A percentile compares a stretch with the other conserved stretches of the same genome.
Evolutionary conservation across 37 sponge, comb jelly and placozoan genomes (phyloP).

Genomic region (Petrosia ficiformis): DNA sequence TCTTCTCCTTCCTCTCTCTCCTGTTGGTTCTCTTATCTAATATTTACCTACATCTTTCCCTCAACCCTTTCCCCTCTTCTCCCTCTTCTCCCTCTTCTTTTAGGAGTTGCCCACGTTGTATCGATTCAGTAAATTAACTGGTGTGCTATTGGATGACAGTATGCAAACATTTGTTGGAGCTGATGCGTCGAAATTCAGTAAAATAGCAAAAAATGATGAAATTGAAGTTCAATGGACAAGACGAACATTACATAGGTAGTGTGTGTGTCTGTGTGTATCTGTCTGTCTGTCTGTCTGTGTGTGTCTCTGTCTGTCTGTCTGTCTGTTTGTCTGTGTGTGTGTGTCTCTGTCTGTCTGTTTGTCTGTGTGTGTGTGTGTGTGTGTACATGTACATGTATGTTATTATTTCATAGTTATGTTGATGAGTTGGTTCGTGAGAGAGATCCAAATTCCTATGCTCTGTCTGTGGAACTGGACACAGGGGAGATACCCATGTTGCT

Average conservation of each 20-base stretch:
- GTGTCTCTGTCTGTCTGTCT: neutral
- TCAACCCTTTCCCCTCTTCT: too few species aligned
- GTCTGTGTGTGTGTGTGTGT: neutral
- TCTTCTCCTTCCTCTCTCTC: too few species aligned
- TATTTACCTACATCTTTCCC: too few species aligned
- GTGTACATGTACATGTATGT: constrained; percentile 2
- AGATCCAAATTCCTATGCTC: constrained; percentile 36
- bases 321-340: too few species aligned
- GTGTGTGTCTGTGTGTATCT: too few species aligned
- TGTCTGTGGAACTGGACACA: constrained; percentile 53
- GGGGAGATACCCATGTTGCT: constrained; percentile 38
- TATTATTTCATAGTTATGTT: constrained; percentile 38
- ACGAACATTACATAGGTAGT: constrained; percentile 43
- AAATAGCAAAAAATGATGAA: neutral
- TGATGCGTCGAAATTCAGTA: constrained; percentile 10
- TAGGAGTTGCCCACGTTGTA: constrained; percentile 27
- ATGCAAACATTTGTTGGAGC: constrained; percentile 13
- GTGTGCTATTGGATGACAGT: constrained; percentile 26
- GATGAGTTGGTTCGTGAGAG: constrained; percentile 8
- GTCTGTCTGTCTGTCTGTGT: too few species aligned
- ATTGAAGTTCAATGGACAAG: constrained; percentile 50
- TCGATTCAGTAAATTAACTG: constrained; percentile 36
- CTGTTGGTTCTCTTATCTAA: too few species aligned
- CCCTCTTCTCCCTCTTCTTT: too few species aligned
- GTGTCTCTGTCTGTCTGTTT: too few species aligned